phyloP scores from a whole-genome alignment of 1,140 invertebrate species.

The Panagrolaimus sp. region DNA sequence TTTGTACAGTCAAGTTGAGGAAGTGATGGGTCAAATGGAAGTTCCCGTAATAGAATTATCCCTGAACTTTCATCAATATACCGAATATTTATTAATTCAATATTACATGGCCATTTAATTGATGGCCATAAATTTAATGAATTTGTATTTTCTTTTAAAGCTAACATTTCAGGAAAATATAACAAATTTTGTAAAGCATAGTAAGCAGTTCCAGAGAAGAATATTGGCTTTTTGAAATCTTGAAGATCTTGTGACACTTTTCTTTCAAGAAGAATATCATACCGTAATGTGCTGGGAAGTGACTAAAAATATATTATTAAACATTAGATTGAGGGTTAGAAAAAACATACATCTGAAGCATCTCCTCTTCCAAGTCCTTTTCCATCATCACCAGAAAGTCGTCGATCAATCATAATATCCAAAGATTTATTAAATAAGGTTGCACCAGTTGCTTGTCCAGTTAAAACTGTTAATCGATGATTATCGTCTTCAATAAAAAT shows the following conservation, averaged over 20 bases:
- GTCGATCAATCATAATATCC: slow-evolving; percentile 31
- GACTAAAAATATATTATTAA: slow-evolving; percentile 9
- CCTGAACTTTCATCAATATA: slow-evolving; percentile 7
- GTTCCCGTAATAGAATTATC: not conserved
- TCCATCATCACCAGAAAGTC: slow-evolving; percentile 24
- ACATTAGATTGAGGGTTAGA: not conserved
- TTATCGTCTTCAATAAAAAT: slow-evolving; percentile 28
- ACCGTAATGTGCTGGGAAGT: not conserved
- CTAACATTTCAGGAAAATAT: slow-evolving; percentile 9
- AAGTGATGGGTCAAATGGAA: not conserved
- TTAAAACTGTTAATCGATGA: slow-evolving; percentile 30
- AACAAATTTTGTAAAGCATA: slow-evolving; percentile 23
- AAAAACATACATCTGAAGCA: slow-evolving; percentile 15
- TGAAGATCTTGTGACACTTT: slow-evolving; percentile 3
- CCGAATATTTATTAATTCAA: slow-evolving; percentile 26
- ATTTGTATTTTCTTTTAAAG: slow-evolving; percentile 9
- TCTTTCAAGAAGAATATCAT: slow-evolving; percentile 9
- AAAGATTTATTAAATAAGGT: slow-evolving; percentile 21
- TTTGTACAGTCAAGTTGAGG: not conserved
- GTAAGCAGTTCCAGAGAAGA: slow-evolving; percentile 19
- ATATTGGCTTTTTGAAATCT: slow-evolving; percentile 20
- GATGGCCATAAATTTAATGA: not conserved
- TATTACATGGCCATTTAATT: slow-evolving; percentile 25
- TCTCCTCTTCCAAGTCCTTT: slow-evolving; percentile 35
- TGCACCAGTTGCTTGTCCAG: slow-evolving; percentile 29